Evolutionary conservation across 1,140 invertebrate genomes (phyloP).

Genomic region (Acromyrmex echinatior): DNA sequence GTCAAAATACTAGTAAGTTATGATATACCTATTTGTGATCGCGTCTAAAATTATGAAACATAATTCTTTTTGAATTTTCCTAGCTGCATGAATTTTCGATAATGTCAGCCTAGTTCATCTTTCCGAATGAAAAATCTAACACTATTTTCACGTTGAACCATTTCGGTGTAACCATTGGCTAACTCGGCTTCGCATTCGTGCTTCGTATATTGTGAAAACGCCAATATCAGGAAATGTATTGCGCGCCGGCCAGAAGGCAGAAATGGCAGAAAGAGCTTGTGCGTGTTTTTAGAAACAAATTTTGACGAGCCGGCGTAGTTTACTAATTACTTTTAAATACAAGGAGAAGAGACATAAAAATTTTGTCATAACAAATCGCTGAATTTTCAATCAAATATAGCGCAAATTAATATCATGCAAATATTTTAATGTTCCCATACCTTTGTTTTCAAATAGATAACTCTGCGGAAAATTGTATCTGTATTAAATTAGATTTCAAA

Average conservation of each 20-base stretch:
- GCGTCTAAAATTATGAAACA: not conserved
- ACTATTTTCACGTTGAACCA: conserved; percentile 62
- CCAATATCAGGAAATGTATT: conserved; percentile 73
- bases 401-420: conserved; percentile 1
- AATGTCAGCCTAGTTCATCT: not conserved
- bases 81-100: not conserved
- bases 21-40: not conserved
- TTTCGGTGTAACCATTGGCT: conserved; percentile 49
- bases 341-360: not conserved
- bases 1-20: not conserved
- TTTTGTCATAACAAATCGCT: not conserved
- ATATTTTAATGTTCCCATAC: not conserved
- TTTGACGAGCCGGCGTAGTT: not conserved
- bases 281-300: conserved; percentile 23
- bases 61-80: not conserved
- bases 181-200: conserved; percentile 45
- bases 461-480: not conserved
- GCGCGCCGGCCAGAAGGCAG: conserved; percentile 33
- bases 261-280: conserved; percentile 27
- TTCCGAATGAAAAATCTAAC: conserved; percentile 13
- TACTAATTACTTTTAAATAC: conserved; percentile 40
- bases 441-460: conserved; percentile 31
- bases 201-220: conserved; percentile 68
- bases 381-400: not conserved
- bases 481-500: not conserved